Conservation (phyloP, 2,797 vertebrate genomes). For the Xerus rutilus region DNA sequence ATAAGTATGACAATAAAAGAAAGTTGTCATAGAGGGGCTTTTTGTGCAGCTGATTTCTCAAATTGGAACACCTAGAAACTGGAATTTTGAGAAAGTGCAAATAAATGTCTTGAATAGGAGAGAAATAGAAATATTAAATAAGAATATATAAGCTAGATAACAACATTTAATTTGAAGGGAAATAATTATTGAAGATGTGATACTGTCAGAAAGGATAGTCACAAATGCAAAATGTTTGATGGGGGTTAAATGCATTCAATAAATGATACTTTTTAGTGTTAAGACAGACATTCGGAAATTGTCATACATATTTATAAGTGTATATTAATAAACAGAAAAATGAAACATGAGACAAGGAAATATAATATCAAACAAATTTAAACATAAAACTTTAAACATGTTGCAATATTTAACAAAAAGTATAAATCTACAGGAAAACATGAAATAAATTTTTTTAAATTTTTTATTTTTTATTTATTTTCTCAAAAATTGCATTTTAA, state of each 20-base stretch:
- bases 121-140: not conserved
- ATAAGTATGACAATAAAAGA: not conserved
- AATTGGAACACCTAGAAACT: not conserved
- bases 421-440: not conserved
- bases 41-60: not conserved
- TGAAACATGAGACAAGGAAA: not conserved
- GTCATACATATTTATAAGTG: not conserved
- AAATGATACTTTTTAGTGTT: not conserved
- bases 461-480: too few relatives aligned
- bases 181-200: not conserved
- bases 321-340: not conserved
- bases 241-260: not conserved
- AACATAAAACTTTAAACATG: not conserved
- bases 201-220: not conserved
- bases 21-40: not conserved
- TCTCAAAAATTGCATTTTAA: too few relatives aligned
- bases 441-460: not conserved
- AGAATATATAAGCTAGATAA: not conserved
- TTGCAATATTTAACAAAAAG: not conserved
- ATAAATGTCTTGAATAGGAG: not conserved
- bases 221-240: not conserved
- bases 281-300: not conserved
- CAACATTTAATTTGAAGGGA: not conserved
- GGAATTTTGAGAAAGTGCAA: not conserved
- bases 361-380: not conserved